Evolutionary conservation across 1,140 invertebrate species (phyloP).

Genomic region (Heliconius nattereri): DNA sequence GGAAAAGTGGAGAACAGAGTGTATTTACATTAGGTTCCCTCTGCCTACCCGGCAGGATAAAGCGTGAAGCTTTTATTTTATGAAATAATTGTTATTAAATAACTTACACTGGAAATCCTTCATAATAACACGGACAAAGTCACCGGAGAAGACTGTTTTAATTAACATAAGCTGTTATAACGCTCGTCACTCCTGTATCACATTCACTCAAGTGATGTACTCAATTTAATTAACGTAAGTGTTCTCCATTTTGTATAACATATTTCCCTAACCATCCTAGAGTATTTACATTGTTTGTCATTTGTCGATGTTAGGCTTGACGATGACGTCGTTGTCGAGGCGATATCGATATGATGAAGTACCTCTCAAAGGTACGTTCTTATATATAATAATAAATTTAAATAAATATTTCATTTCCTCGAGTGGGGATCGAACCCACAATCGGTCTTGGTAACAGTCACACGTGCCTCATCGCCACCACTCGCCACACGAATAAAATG

Average conservation of each 20-base stretch:
- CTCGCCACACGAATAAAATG: neutral
- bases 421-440: too few relatives aligned
- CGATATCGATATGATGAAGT: neutral
- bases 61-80: too few relatives aligned
- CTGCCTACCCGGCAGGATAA: too few relatives aligned
- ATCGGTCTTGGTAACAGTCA: too few relatives aligned
- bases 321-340: neutral
- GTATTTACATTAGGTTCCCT: too few relatives aligned
- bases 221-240: slow-evolving; percentile 6
- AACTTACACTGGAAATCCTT: neutral
- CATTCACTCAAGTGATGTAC: neutral
- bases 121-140: neutral
- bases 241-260: neutral
- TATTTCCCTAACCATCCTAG: neutral
- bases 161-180: neutral
- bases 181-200: neutral
- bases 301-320: neutral
- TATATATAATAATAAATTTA: too few relatives aligned
- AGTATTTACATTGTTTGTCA: neutral
- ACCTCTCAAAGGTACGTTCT: too few relatives aligned
- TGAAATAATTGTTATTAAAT: too few relatives aligned
- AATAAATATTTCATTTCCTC: too few relatives aligned
- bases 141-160: neutral
- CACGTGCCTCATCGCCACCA: too few relatives aligned
- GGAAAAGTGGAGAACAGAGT: too few relatives aligned